Evolutionary conservation across 2,888 invertebrate species (phyloP), one percentile per base, ranked within the genome.

Genomic region (Lasiommata megera): DNA sequence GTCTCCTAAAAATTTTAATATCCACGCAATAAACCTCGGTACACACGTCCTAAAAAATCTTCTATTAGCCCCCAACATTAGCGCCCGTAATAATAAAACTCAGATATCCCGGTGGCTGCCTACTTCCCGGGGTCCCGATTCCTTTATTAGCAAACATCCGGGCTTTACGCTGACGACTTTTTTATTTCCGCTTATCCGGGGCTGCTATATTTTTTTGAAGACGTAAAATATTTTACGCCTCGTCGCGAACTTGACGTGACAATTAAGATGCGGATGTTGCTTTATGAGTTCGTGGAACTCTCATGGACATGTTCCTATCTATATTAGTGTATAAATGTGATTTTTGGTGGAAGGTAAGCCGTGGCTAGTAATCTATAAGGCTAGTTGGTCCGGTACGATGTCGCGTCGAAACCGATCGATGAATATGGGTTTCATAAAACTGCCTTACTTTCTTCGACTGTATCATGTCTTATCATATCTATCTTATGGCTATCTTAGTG

Each of bases 101-200:
- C 74, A 73, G 63, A 67, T 74, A 69, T 76, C 72, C 72, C 73
- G 69, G 71, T 72, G 73, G 47, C 16, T 54, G 73, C 44, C 37
- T 50, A 12, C 50, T 40, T 51, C 78, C 66, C 76, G 69, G 41
- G 23, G 23, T 69, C 71, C 70, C 77, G 82, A 83, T 83, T 80
- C 79, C 82, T 85, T 87, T 87, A 87, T 86, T 86, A 86, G 80
- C 72, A 74, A 69, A 72, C 80, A 79, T 76, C 80, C 77, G 73
- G 77, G 82, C 73, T 84, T 86, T 81, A 79, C 75, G 72, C 68
- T 72, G 82, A 84, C 80, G 87, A 79, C 82, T 80, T 83, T 86
- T 87, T 88, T 88, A 86, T 86, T 84, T 82, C 79, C 79, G 79
- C 72, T 78, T 76, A 78, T 77, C 75, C 76, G 65, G 62, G 63